phyloP scores from a whole-genome alignment of 2,888 invertebrate genomes.

The Caradrina clavipalpis region DNA sequence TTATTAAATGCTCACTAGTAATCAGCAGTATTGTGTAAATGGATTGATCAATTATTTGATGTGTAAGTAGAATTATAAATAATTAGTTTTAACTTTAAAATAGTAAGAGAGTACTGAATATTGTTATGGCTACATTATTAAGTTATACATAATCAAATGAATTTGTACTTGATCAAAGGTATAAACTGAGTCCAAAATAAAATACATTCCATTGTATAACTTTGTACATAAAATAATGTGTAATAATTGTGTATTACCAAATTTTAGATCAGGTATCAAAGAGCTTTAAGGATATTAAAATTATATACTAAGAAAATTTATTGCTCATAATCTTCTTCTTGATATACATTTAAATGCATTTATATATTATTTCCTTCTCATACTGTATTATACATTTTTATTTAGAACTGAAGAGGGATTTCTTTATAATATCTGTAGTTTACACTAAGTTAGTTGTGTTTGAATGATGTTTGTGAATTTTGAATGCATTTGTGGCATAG shows the following conservation, averaged over 20 bases:
- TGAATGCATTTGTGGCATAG: conserved; percentile 40
- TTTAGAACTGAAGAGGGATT: conserved; percentile 44
- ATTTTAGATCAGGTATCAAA: conserved; percentile 80
- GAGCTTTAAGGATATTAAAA: conserved; percentile 84
- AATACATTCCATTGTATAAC: conserved; percentile 89
- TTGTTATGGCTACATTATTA: conserved; percentile 80
- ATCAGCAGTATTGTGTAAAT: conserved; percentile 83
- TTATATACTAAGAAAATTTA: conserved; percentile 76
- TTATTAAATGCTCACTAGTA: conserved; percentile 78
- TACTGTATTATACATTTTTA: conserved; percentile 40
- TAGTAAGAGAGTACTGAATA: conserved; percentile 88
- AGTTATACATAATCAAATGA: conserved; percentile 76
- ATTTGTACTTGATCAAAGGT: conserved; percentile 81
- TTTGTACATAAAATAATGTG: conserved; percentile 82
- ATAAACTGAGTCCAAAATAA: conserved; percentile 86
- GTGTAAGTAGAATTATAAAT: conserved; percentile 75
- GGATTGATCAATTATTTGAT: conserved; percentile 80
- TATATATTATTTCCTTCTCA: conserved; percentile 70
- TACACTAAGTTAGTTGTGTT: conserved; percentile 29
- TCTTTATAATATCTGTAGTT: conserved; percentile 37
- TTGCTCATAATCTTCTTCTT: conserved; percentile 82
- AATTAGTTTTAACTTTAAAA: conserved; percentile 68
- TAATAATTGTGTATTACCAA: conserved; percentile 71
- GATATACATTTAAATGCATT: conserved; percentile 76
- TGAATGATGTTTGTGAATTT: conserved; percentile 41